Conservation (phyloP, 2,888 invertebrate species). For the Sesamia inferens region DNA sequence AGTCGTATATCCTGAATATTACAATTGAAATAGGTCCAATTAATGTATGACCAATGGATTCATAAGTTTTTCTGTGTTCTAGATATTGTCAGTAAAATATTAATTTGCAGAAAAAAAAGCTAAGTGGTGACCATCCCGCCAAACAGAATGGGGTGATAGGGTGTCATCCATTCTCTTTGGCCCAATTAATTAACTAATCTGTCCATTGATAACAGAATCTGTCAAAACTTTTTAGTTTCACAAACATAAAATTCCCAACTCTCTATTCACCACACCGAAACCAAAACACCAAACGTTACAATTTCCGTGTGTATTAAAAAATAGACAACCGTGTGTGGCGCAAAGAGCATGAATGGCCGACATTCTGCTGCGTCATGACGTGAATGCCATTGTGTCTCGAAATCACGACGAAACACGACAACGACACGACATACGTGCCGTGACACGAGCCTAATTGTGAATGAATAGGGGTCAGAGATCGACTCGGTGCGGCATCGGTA, state of each 20-base stretch:
- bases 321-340: slow-evolving; percentile 61
- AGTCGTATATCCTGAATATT: background rate
- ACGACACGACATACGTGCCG: slow-evolving; percentile 72
- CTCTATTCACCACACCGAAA: slow-evolving; percentile 11
- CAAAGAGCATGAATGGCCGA: slow-evolving; percentile 82
- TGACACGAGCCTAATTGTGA: slow-evolving; percentile 87
- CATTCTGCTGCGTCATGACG: slow-evolving; percentile 86
- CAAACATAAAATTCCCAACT: slow-evolving; percentile 10
- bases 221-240: background rate
- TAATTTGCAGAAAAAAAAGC: background rate
- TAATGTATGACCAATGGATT: background rate
- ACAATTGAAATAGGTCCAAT: background rate
- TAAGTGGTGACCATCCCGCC: background rate
- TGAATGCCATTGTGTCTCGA: slow-evolving; percentile 87
- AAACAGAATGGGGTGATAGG: background rate
- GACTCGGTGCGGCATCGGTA: slow-evolving; percentile 74
- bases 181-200: background rate
- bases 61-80: background rate
- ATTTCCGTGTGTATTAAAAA: slow-evolving; percentile 56
- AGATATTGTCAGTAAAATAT: background rate
- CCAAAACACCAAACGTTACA: slow-evolving; percentile 50
- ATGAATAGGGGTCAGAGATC: slow-evolving; percentile 89
- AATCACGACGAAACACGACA: slow-evolving; percentile 84
- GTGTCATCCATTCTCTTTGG: background rate
- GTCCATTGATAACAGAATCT: background rate